These are phyloP conservation scores for Melinopterus prodromus DNA, from an alignment of 2,888 invertebrate genomes.

Conservation along the genomic window DNA sequence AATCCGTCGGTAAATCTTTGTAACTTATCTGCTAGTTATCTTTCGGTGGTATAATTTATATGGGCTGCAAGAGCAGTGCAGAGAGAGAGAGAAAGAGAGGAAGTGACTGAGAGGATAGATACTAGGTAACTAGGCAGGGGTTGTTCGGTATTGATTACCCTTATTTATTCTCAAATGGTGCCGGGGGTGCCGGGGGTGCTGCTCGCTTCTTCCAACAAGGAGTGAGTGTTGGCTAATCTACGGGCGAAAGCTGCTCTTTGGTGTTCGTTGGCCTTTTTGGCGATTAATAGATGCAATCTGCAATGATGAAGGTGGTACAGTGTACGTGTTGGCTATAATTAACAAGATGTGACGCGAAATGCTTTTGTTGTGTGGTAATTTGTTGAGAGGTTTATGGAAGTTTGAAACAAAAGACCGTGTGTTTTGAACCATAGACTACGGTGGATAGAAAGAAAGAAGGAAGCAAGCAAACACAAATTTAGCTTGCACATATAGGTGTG, in stretches of 20 bases:
- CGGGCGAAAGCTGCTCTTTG: neutral
- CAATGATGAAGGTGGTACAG: neutral
- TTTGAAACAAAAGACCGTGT: too few species aligned
- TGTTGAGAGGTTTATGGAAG: too few species aligned
- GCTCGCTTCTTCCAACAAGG: too few species aligned
- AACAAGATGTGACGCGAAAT: neutral
- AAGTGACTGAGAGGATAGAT: neutral
- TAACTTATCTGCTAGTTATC: constrained; percentile 18
- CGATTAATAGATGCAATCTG: neutral
- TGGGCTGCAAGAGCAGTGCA: neutral
- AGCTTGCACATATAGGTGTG: neutral
- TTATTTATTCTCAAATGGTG: neutral
- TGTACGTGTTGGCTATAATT: neutral
- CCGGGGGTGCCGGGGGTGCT: neutral
- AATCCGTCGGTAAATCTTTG: constrained; percentile 21
- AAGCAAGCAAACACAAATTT: neutral
- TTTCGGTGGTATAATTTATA: constrained; percentile 14
- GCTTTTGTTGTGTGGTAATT: too few species aligned
- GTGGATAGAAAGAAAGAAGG: neutral
- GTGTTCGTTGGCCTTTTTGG: neutral
- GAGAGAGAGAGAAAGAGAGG: too few species aligned
- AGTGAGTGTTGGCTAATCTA: neutral
- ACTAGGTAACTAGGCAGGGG: neutral
- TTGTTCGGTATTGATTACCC: neutral
- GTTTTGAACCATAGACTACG: too few species aligned